These are phyloP conservation scores for Andricus curvator DNA, from an alignment of 2,888 invertebrate species.

Conservation along the genomic window DNA sequence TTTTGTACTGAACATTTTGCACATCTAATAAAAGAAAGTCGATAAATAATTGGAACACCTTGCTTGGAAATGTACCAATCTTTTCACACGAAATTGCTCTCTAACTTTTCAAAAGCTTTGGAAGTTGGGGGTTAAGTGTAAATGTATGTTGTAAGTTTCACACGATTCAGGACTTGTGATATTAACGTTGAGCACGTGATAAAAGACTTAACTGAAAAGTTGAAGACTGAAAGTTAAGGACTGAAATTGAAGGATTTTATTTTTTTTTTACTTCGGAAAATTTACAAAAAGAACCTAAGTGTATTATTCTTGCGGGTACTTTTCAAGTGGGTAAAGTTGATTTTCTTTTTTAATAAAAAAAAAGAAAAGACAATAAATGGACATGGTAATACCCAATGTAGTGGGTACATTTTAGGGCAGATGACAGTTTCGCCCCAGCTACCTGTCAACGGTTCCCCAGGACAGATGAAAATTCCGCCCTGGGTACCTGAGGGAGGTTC, in stretches of 20 bases:
- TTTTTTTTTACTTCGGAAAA: not conserved
- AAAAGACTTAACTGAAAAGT: not conserved
- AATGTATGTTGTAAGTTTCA: constrained; percentile 7
- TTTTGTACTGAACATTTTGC: not conserved
- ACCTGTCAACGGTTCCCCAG: too few relatives aligned
- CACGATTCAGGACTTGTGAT: not conserved
- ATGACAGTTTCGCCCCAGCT: too few relatives aligned
- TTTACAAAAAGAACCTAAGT: not conserved
- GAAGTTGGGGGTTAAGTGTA: not conserved
- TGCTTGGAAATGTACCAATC: not conserved
- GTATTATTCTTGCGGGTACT: too few relatives aligned
- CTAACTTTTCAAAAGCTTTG: not conserved
- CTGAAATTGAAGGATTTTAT: not conserved
- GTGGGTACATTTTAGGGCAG: too few relatives aligned
- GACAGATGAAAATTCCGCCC: too few relatives aligned
- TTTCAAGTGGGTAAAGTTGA: too few relatives aligned
- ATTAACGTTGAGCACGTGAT: not conserved
- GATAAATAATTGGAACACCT: constrained; percentile 7
- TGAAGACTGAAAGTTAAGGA: not conserved
- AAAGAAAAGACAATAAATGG: too few relatives aligned
- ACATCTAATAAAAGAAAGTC: not conserved
- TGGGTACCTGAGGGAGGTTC: too few relatives aligned
- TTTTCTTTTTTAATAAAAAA: too few relatives aligned
- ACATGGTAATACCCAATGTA: too few relatives aligned
- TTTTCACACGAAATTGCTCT: not conserved